A percentile compares a stretch with the other conserved stretches of the same genome.
Conservation (phyloP, 2,113 vertebrate genomes). For the Corythoichthys haematopterus region DNA sequence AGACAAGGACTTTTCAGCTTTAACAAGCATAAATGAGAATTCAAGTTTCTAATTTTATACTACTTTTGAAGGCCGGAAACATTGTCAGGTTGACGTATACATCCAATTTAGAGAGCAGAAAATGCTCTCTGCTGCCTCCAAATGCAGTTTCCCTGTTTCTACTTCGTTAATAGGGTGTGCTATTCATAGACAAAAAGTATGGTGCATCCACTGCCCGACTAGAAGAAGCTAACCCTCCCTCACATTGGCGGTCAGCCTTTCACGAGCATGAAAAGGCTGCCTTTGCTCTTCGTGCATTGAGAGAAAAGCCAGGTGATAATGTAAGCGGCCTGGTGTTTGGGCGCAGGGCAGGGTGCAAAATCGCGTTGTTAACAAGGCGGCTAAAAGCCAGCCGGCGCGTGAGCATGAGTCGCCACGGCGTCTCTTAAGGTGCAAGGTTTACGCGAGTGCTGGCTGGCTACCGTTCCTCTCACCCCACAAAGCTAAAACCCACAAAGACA, state of each 20-base stretch:
- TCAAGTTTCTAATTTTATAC: neutral
- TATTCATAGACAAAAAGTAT: neutral
- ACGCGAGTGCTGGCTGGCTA: neutral
- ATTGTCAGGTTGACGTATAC: no score
- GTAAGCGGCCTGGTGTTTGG: neutral
- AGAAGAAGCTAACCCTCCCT: neutral
- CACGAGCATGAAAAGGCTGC: neutral
- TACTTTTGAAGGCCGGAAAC: neutral
- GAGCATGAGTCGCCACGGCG: neutral
- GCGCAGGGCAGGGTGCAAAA: neutral
- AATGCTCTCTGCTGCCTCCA: no score
- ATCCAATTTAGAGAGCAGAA: no score
- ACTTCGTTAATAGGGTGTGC: neutral
- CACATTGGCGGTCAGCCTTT: neutral
- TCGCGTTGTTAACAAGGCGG: slow-evolving; percentile 5
- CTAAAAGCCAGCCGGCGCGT: slow-evolving; percentile 1
- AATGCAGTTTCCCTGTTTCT: no score
- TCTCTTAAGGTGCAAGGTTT: slow-evolving; percentile 7
- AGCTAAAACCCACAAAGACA: neutral
- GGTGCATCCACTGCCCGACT: neutral
- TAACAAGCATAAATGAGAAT: neutral
- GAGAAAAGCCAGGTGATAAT: slow-evolving; percentile 9
- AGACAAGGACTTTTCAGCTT: neutral
- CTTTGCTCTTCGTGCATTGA: neutral
- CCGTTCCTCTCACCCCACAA: slow-evolving; percentile 5